Evolutionary conservation across 2,113 vertebrate genomes (phyloP), one percentile per base, ranked within the genome.

Genomic region (Periophthalmodon schlosseri): DNA sequence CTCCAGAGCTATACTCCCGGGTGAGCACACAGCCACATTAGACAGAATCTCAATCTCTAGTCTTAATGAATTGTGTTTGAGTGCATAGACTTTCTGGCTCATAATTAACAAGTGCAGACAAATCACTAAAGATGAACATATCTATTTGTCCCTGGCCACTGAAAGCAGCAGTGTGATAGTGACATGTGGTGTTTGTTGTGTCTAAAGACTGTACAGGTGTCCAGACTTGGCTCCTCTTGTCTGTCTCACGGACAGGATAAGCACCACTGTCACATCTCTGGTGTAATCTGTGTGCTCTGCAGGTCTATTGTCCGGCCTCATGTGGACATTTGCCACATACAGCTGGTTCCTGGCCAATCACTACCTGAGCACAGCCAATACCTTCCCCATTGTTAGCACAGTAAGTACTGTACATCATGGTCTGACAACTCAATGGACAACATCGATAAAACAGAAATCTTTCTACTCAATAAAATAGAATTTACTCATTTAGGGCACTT

Each of bases 301-400:
- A 98, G 96, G 95, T 4, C 91, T 97, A 75, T 34, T 94, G 69
- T 95, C 95, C 20, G 96, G 96, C 56, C n/a, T 94, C 23, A 95
- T 98, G 77, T 97, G 96, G 96, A 84, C 93, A 0, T 70, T 94
- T 39, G 95, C 93, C 9, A 95, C 85, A 68, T 97, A 95, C 88
- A 95, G 93, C 82, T 97, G 96, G 95, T 95, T 96, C 85, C 65
- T 97, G 68, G 96, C 95, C 49, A 97, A 95, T 87, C 92, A 89
- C 69, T 95, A 95, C 86, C 93, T 97, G 68, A 95, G 94, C 57
- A 86, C 95, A 0, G 94, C 95, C 4, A 70, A 97, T 88, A 96
- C 95, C 68, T 96, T 95, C 79, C 96, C 97, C 2, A 94, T 97
- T 57, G 93, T 96, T 78, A 95, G 92, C 8, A 93, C 95, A 11